A percentile compares a stretch with the other conserved stretches of the same genome.
Evolutionary conservation across 2,888 invertebrate species (phyloP).

Genomic region (Drosophila mimica): DNA sequence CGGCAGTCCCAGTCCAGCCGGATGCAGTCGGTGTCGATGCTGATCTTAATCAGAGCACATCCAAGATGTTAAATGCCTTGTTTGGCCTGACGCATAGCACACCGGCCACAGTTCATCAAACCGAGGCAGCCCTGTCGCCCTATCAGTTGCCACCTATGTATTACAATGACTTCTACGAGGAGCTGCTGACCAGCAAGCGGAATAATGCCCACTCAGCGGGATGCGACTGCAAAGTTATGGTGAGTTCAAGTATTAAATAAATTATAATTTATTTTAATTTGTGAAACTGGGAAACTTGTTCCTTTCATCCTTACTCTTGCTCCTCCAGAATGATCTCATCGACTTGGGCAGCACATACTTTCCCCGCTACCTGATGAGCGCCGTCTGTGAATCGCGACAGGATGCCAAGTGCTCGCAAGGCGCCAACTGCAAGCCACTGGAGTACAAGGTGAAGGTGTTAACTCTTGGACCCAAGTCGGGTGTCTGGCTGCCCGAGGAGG

Average conservation of each 20-base stretch:
- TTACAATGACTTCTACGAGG: slow-evolving; percentile 77
- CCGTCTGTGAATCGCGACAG: slow-evolving; percentile 80
- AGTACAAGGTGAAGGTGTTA: slow-evolving; percentile 84
- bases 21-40: neutral
- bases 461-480: slow-evolving; percentile 55
- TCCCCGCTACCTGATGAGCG: slow-evolving; percentile 83
- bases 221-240: slow-evolving; percentile 84
- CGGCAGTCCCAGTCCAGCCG: neutral
- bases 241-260: slow-evolving; percentile 36
- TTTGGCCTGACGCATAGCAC: slow-evolving; percentile 49
- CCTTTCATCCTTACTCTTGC: neutral
- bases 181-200: slow-evolving; percentile 68
- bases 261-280: neutral
- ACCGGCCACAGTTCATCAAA: slow-evolving; percentile 28
- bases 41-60: slow-evolving; percentile 35
- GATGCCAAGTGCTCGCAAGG: slow-evolving; percentile 82
- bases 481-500: slow-evolving; percentile 44
- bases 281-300: neutral
- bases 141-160: slow-evolving; percentile 70
- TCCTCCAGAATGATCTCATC: slow-evolving; percentile 77
- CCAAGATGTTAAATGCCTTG: slow-evolving; percentile 65
- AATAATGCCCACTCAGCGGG: slow-evolving; percentile 71
- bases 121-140: slow-evolving; percentile 44
- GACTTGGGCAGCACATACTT: slow-evolving; percentile 82
- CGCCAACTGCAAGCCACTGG: slow-evolving; percentile 82